Percentiles rank a stretch among this genome's conserved stretches.
Evolutionary conservation across 2,113 vertebrate genomes (phyloP).

Genomic region (Peromyscus maniculatus): DNA sequence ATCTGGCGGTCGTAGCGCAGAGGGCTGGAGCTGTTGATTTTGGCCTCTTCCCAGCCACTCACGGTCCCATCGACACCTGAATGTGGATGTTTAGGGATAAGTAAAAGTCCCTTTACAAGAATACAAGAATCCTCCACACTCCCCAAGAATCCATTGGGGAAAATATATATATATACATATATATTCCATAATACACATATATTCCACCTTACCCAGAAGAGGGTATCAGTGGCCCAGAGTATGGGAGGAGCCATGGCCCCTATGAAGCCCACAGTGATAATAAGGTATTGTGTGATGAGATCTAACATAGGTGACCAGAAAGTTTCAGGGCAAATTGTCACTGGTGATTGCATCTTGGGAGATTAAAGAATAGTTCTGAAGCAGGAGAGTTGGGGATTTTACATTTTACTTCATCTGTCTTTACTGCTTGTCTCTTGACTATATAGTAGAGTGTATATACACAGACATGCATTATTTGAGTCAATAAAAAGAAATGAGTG

Average conservation of each 20-base stretch:
- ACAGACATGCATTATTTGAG: neutral
- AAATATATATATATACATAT: too few species aligned
- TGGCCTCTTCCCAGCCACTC: slow-evolving; percentile 93
- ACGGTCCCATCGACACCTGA: slow-evolving; percentile 90
- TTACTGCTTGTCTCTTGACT: neutral
- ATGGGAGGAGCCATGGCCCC: neutral
- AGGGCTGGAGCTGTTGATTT: slow-evolving; percentile 92
- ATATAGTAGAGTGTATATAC: neutral
- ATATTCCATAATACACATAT: too few species aligned
- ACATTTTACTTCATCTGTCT: neutral
- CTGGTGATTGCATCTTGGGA: neutral
- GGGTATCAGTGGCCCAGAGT: neutral
- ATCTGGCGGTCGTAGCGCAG: slow-evolving; percentile 90
- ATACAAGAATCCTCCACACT: neutral
- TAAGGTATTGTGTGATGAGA: neutral
- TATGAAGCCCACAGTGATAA: neutral
- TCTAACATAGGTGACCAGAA: neutral
- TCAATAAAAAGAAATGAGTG: slow-evolving; percentile 32
- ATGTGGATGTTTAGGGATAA: slow-evolving; percentile 8
- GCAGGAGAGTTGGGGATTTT: neutral
- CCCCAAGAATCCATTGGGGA: neutral
- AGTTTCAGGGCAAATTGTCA: neutral
- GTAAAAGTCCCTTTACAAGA: slow-evolving; percentile 43
- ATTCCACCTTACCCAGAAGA: neutral
- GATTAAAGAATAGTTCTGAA: neutral